phyloP scores from a whole-genome alignment of 2,113 vertebrate species.

The Lichenostomus cassidix region DNA sequence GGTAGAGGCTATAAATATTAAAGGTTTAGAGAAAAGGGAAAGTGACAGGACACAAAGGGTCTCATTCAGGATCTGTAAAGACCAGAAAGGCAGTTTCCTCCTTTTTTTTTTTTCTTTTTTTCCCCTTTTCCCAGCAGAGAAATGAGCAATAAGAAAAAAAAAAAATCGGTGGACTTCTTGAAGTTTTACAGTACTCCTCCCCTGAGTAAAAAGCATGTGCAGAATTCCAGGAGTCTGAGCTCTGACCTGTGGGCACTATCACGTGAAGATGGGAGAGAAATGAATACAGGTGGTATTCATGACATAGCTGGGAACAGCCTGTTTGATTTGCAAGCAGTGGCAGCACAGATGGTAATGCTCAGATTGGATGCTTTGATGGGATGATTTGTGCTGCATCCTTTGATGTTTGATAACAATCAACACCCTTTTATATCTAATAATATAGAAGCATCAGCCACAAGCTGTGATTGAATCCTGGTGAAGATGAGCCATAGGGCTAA shows the following conservation, averaged over 20 bases:
- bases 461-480: background rate
- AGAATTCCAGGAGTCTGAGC: background rate
- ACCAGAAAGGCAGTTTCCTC: background rate
- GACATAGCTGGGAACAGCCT: background rate
- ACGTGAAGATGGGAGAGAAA: background rate
- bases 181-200: background rate
- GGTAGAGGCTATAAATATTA: background rate
- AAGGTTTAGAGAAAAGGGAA: background rate
- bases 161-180: background rate
- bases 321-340: constrained; percentile 6
- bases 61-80: background rate
- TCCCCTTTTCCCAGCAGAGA: background rate
- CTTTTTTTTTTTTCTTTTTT: background rate
- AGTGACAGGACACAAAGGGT: background rate
- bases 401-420: constrained; percentile 56
- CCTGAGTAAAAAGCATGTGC: background rate
- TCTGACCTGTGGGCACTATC: background rate
- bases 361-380: constrained; percentile 38
- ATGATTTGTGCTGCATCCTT: constrained; percentile 38
- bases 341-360: background rate
- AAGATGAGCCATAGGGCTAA: background rate
- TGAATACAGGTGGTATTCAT: background rate
- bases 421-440: constrained; percentile 48
- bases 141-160: background rate
- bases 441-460: background rate